These are phyloP conservation scores for Petrolisthes cinctipes DNA, from an alignment of 2,888 invertebrate species.

Conservation along the genomic window DNA sequence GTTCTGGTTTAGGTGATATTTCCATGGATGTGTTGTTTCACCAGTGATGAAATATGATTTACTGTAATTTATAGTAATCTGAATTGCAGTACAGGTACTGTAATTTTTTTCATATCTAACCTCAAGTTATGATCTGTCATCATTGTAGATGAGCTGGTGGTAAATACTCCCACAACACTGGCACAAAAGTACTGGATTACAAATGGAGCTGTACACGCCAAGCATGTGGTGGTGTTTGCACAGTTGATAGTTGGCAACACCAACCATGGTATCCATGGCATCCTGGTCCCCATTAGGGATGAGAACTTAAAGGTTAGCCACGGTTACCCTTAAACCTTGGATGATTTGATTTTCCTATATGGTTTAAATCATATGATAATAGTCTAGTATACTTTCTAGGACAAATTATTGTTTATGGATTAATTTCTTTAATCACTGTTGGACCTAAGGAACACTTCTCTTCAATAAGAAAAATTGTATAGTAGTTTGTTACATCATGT, in stretches of 20 bases:
- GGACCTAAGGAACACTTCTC: neutral
- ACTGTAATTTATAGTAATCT: neutral
- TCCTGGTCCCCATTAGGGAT: constrained; percentile 66
- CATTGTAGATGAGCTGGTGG: constrained; percentile 65
- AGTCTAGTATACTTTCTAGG: no score
- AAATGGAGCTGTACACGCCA: constrained; percentile 67
- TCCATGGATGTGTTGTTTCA: neutral
- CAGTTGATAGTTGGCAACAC: constrained; percentile 64
- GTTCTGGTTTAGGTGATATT: neutral
- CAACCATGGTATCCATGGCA: constrained; percentile 66
- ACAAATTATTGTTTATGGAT: no score
- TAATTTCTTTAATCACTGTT: neutral
- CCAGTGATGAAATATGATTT: neutral
- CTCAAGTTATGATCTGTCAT: no score
- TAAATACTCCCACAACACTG: constrained; percentile 66
- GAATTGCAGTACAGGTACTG: no score
- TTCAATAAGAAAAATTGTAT: neutral
- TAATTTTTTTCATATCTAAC: neutral
- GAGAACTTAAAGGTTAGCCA: constrained; percentile 63
- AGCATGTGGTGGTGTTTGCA: constrained; percentile 66
- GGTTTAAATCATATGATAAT: neutral
- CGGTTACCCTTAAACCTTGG: neutral
- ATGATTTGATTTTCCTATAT: neutral
- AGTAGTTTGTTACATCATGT: constrained; percentile 7
- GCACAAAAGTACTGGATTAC: constrained; percentile 67